Evolutionary conservation across 2,797 vertebrate genomes (phyloP).

Genomic region (Apodemus agrarius): DNA sequence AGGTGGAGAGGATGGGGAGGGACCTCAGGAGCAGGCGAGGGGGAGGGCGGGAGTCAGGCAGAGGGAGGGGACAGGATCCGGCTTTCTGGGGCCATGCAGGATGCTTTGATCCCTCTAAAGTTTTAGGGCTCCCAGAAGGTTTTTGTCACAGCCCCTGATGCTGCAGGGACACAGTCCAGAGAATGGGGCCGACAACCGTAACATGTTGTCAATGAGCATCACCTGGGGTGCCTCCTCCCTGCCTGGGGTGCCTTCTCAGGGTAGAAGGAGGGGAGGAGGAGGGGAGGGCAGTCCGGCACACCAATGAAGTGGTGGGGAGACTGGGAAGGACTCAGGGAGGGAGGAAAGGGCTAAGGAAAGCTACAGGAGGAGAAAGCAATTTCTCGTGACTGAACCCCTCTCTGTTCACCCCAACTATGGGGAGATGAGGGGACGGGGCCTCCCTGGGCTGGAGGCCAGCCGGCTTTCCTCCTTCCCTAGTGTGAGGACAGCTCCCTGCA

Average conservation of each 20-base stretch:
- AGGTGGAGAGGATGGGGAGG: slow-evolving; percentile 10
- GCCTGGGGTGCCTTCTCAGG: background rate
- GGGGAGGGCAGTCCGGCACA: background rate
- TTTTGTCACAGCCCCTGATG: background rate
- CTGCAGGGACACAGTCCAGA: background rate
- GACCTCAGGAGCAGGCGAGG: background rate
- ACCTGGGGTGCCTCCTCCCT: background rate
- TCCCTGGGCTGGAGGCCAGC: background rate
- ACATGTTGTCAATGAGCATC: background rate
- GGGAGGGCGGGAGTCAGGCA: background rate
- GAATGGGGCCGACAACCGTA: background rate
- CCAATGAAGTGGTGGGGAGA: background rate
- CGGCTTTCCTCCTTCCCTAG: background rate
- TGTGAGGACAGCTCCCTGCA: background rate
- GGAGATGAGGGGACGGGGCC: background rate
- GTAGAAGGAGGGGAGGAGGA: background rate
- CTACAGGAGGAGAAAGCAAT: background rate
- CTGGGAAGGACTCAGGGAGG: background rate
- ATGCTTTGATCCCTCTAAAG: background rate
- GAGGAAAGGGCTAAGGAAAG: background rate
- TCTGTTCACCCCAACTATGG: background rate
- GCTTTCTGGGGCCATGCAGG: background rate
- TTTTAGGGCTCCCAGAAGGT: background rate
- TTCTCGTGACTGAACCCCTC: background rate
- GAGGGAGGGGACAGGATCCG: background rate